Evolutionary conservation across 2,797 vertebrate genomes (phyloP).

Genomic region (Valencia hispanica): DNA sequence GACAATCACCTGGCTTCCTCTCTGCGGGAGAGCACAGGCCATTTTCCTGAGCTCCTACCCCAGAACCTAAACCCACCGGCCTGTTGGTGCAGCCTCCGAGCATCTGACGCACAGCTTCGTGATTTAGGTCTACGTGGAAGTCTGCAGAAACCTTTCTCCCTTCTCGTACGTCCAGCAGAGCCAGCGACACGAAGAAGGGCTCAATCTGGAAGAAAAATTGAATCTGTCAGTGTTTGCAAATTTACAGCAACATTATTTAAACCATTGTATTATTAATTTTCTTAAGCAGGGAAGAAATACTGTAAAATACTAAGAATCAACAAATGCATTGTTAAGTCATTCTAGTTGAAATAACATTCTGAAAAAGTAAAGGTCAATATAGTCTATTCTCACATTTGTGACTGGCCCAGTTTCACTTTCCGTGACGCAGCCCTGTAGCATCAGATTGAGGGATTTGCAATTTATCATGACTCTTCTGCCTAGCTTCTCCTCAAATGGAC

Average conservation of each 20-base stretch:
- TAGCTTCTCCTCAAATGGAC: slow-evolving; percentile 92
- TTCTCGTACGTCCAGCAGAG: slow-evolving; percentile 90
- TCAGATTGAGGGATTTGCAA: slow-evolving; percentile 89
- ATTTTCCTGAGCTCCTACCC: slow-evolving; percentile 81
- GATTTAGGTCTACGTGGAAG: slow-evolving; percentile 96
- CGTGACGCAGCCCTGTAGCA: slow-evolving; percentile 92
- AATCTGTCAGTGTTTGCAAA: slow-evolving; percentile 6
- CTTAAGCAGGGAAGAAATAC: not conserved
- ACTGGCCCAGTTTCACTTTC: slow-evolving; percentile 89
- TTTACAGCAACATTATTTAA: not conserved
- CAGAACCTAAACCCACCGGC: slow-evolving; percentile 22
- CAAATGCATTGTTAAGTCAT: not conserved
- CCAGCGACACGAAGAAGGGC: slow-evolving; percentile 92
- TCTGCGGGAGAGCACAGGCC: slow-evolving; percentile 78
- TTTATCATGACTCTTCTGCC: slow-evolving; percentile 90
- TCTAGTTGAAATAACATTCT: not conserved
- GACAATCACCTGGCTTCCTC: slow-evolving; percentile 85
- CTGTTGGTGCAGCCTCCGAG: slow-evolving; percentile 61
- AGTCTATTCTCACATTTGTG: slow-evolving; percentile 88
- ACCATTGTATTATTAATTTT: not conserved
- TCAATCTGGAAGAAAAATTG: slow-evolving; percentile 85
- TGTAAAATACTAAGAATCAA: not conserved
- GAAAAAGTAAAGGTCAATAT: not conserved
- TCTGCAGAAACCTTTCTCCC: slow-evolving; percentile 94
- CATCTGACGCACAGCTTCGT: slow-evolving; percentile 82